These are phyloP conservation scores for Saturnia pavonia DNA, from an alignment of 2,888 invertebrate species.

Conservation along the genomic window DNA sequence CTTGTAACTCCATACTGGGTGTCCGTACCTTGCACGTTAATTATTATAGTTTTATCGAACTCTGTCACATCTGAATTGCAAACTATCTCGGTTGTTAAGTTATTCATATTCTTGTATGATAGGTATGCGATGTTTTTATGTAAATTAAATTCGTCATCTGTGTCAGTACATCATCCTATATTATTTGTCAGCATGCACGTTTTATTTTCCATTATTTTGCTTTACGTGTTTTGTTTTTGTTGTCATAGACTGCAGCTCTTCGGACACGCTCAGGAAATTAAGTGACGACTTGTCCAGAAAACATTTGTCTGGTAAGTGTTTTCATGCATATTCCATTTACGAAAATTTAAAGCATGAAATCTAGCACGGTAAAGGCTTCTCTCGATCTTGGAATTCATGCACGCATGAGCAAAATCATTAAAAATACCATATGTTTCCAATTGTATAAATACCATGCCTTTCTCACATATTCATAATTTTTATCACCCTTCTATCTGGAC, in stretches of 20 bases:
- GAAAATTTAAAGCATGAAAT: constrained; percentile 23
- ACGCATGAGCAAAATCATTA: constrained; percentile 38
- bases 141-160: constrained; percentile 38
- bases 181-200: constrained; percentile 65
- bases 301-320: constrained; percentile 76
- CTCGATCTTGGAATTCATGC: constrained; percentile 42
- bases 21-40: constrained; percentile 28
- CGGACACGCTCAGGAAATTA: constrained; percentile 74
- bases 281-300: constrained; percentile 80
- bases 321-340: background rate
- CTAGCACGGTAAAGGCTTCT: constrained; percentile 64
- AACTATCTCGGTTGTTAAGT: constrained; percentile 40
- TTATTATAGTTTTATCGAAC: constrained; percentile 23
- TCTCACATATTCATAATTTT: constrained; percentile 27
- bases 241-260: constrained; percentile 78
- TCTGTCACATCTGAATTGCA: constrained; percentile 45
- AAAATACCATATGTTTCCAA: constrained; percentile 40
- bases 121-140: constrained; percentile 28
- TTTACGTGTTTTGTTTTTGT: constrained; percentile 71
- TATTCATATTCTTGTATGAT: constrained; percentile 24
- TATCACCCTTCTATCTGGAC: constrained; percentile 29
- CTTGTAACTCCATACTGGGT: constrained; percentile 48
- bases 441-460: constrained; percentile 42
- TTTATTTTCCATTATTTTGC: constrained; percentile 63
- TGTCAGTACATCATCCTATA: constrained; percentile 35